Base-by-base conservation (phyloP, 2,797 vertebrate species). In the Potorous gilbertii region DNA sequence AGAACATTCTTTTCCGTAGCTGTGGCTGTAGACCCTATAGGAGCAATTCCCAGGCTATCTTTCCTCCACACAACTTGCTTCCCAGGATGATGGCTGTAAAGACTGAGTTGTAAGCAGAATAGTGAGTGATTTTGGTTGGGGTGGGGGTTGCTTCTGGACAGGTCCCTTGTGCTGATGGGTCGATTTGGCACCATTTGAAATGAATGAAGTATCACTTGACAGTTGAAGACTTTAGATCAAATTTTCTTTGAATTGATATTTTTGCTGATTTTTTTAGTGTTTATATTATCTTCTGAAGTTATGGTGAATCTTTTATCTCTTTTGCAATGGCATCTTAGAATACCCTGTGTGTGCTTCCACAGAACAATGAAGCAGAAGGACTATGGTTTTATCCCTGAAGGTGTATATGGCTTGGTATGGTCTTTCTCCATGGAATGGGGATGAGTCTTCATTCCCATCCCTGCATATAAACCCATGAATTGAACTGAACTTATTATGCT, bases 251-350 rank as follows among this genome's bases (percentile, higher is more conserved):
- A 95, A 1, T 93, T 91, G 56, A 55, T 27, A 59, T 55, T 66
- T 94, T 54, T 59, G 46, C 91, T 62, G 92, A 24, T 56, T 56
- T 74, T 81, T 21, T 40, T 8, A 90, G 94, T 52, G 6, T 24
- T 9, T 92, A 92, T 50, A 54, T 34, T 91, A 62, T n/a, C 9
- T 34, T 93, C 93, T 50, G 29, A 55, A 93, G 54, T 89, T 52
- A 56, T 56, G 91, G 27, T 90, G 54, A 31, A 13, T 66, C 18
- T 56, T 66, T 93, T 92, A 55, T 91, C 55, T 92, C 91, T 95
- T 92, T 92, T 92, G 52, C 56, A 91, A 91, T n/a, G 2, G 2
- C 31, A 74, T 91, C 34, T 55, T 24, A 92, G 54, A 93, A 50
- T 92, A 54, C 13, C 13, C 31, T 62, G 13, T 34, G 31, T 14